These are phyloP conservation scores for Zapornia atra DNA, from an alignment of 2,113 vertebrate genomes.

Conservation along the genomic window DNA sequence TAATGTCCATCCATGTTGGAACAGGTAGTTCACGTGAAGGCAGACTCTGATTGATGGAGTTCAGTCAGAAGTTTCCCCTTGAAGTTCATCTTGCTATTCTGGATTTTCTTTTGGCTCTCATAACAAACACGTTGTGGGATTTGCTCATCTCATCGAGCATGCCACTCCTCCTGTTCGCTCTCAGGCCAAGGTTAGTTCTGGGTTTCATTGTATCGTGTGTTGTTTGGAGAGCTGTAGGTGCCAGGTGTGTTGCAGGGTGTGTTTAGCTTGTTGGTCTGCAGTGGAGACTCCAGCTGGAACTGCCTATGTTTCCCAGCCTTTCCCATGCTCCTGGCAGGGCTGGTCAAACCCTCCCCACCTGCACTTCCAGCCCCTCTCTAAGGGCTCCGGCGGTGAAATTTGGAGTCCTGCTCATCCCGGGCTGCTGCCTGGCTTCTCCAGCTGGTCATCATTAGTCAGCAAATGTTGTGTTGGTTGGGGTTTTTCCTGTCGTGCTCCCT, in stretches of 20 bases:
- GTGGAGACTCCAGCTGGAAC: not conserved
- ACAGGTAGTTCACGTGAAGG: not conserved
- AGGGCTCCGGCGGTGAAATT: not conserved
- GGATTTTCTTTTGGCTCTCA: rapidly evolving
- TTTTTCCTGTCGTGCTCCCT: rapidly evolving
- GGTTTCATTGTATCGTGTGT: rapidly evolving
- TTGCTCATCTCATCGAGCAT: rapidly evolving
- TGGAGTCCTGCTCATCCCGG: not conserved
- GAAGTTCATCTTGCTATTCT: not conserved
- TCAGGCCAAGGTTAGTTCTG: not conserved
- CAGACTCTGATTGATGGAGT: not conserved
- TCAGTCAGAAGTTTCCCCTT: not conserved
- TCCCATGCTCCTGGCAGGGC: rapidly evolving
- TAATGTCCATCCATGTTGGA: not conserved
- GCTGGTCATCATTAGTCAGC: not conserved
- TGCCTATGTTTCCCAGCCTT: rapidly evolving
- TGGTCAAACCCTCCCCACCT: rapidly evolving
- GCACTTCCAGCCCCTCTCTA: not conserved
- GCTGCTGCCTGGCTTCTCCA: not conserved
- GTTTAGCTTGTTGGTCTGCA: not conserved
- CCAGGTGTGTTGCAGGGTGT: not conserved
- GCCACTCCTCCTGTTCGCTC: rapidly evolving
- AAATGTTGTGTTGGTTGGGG: not conserved
- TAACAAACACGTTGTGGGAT: not conserved
- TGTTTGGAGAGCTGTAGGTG: not conserved